Evolutionary conservation across 2,888 invertebrate species (phyloP), one percentile per base, ranked within the genome.

Genomic region (Serrognathus titanus): DNA sequence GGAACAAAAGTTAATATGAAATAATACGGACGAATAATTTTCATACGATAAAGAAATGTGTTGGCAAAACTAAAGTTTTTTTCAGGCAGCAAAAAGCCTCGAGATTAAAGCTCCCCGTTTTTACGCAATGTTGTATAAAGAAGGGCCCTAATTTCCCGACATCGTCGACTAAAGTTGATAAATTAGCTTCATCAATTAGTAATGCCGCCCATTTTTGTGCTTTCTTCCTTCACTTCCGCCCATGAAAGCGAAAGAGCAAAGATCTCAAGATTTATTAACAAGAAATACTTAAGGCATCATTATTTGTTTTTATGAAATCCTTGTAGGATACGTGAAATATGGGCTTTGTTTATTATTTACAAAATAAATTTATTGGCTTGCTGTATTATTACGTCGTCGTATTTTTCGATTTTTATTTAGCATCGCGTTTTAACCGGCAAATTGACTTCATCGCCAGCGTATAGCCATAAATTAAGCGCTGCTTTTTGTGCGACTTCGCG

Each of bases 151-250:
- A 66, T 66, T 65, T 65, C 60, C 58, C 64, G 59, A 65, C 66
- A 61, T 62, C 62, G 62, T 58, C 61, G 60, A 61, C 58, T 64
- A 64, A 66, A 64, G 62, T 66, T 66, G 64, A 66, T 65, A 65
- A 66, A 66, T 63, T 65, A 61, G 62, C 63, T 64, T 64, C 65
- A 66, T 66, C 65, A 66, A 66, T 66, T 66, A 66, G 61, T 61
- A 63, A 59, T 58, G 65, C 61, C 66, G 61, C 61, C 63, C 62
- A 63, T 63, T 62, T 60, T 57, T 62, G 60, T 58, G 43, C 55
- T 53, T 55, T 56, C 53, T 57, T 55, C 59, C 57, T 59, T 57
- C 55, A 57, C 57, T 59, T 60, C 59, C 59, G 55, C 59, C 50
- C 40, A 48, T 41, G 52, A 49, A 49, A 53, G 51, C 53, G 38